Evolutionary conservation across 2,888 invertebrate genomes (phyloP).

Genomic region (Aphidius colemani): DNA sequence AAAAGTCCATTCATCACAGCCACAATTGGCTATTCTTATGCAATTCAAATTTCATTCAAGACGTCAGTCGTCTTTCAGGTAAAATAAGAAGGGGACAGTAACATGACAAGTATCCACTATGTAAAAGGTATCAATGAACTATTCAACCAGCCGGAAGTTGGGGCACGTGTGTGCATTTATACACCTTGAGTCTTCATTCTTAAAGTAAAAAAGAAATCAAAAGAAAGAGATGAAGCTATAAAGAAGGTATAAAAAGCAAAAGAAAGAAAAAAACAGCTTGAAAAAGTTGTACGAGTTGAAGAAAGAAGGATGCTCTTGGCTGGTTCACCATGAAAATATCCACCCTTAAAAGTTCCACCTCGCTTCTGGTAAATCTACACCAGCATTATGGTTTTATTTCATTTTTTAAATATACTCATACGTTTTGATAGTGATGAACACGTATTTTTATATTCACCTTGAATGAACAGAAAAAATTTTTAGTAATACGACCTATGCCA

Average conservation of each 20-base stretch:
- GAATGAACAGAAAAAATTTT: constrained; percentile 44
- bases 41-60: constrained; percentile 42
- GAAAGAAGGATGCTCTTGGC: constrained; percentile 30
- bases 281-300: constrained; percentile 32
- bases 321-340: constrained; percentile 2
- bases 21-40: constrained; percentile 19
- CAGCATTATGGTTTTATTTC: constrained; percentile 17
- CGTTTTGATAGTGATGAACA: neutral
- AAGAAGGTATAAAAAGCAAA: neutral
- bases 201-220: too few relatives aligned
- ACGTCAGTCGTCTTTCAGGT: constrained; percentile 27
- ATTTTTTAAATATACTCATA: neutral
- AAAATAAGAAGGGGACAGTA: neutral
- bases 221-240: too few relatives aligned
- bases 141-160: constrained; percentile 27
- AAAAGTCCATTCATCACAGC: constrained; percentile 15
- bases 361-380: constrained; percentile 23
- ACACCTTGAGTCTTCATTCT: constrained; percentile 12
- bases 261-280: constrained; percentile 24
- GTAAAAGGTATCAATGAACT: constrained; percentile 33
- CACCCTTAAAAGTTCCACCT: too few relatives aligned
- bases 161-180: constrained; percentile 24
- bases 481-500: constrained; percentile 50
- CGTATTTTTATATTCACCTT: constrained; percentile 20
- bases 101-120: too few relatives aligned